phyloP scores from a whole-genome alignment of 2,888 invertebrate species.

The Pyrgus malvae region DNA sequence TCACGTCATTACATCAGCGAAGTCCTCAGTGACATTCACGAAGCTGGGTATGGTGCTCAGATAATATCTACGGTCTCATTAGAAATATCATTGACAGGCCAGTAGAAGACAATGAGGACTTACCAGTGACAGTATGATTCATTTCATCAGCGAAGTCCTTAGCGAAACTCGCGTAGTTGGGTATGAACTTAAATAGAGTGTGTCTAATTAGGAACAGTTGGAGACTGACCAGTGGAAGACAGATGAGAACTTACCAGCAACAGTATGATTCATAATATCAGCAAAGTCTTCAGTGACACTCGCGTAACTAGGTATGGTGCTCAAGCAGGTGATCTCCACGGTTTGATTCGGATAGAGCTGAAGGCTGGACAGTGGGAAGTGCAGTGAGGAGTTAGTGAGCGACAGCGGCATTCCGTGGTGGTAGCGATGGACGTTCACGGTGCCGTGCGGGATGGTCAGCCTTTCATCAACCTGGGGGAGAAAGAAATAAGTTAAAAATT shows the following conservation, averaged over 20 bases:
- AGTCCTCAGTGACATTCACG: too few relatives aligned
- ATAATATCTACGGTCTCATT: too few relatives aligned
- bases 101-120: too few relatives aligned
- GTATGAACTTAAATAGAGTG: too few relatives aligned
- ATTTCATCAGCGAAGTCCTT: too few relatives aligned
- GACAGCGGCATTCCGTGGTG: conserved; percentile 70
- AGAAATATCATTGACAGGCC: too few relatives aligned
- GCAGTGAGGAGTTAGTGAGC: conserved; percentile 75
- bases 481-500: neutral
- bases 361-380: conserved; percentile 86
- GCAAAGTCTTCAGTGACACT: conserved; percentile 86
- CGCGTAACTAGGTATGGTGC: conserved; percentile 89
- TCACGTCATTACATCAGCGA: too few relatives aligned
- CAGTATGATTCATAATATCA: conserved; percentile 86
- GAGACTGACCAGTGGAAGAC: neutral
- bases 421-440: conserved; percentile 59
- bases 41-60: too few relatives aligned
- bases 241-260: conserved; percentile 82
- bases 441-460: conserved; percentile 66
- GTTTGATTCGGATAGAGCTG: conserved; percentile 86
- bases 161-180: too few relatives aligned
- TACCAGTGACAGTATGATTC: too few relatives aligned
- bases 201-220: too few relatives aligned
- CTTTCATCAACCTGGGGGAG: conserved; percentile 65
- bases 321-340: conserved; percentile 87